Conservation (phyloP, 2,797 vertebrate genomes). For the Girardinus metallicus region DNA sequence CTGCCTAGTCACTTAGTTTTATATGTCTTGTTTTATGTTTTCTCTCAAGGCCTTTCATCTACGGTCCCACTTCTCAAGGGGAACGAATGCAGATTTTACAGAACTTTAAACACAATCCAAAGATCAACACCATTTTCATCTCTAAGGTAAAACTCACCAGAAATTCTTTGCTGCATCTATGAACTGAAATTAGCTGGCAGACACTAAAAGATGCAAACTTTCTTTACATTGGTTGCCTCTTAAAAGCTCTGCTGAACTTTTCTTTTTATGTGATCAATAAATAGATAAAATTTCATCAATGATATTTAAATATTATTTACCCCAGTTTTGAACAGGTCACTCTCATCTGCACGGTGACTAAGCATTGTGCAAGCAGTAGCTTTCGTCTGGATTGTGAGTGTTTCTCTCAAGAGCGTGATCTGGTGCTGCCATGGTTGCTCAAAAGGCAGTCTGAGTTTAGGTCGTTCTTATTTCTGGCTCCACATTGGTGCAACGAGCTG, state of each 20-base stretch:
- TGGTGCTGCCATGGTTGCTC: neutral
- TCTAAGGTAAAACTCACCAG: slow-evolving; percentile 86
- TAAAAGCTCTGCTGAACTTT: neutral
- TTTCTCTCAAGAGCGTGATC: neutral
- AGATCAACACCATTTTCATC: slow-evolving; percentile 99
- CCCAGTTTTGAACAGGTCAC: neutral
- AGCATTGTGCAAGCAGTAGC: neutral
- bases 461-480: neutral
- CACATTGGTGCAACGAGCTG: neutral
- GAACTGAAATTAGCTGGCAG: neutral
- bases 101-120: slow-evolving; percentile 99
- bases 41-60: slow-evolving; percentile 90
- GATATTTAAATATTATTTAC: neutral
- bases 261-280: neutral
- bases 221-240: neutral
- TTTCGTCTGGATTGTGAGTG: neutral
- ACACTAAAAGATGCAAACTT: neutral
- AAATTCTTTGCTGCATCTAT: neutral
- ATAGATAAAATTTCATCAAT: neutral
- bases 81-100: slow-evolving; percentile 98
- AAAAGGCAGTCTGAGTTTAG: neutral
- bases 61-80: slow-evolving; percentile 97
- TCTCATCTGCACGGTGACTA: neutral
- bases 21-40: slow-evolving; percentile 14
- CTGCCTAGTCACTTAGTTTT: neutral